phyloP scores from a whole-genome alignment of 2,797 vertebrate genomes.

The Nothura maculosa region DNA sequence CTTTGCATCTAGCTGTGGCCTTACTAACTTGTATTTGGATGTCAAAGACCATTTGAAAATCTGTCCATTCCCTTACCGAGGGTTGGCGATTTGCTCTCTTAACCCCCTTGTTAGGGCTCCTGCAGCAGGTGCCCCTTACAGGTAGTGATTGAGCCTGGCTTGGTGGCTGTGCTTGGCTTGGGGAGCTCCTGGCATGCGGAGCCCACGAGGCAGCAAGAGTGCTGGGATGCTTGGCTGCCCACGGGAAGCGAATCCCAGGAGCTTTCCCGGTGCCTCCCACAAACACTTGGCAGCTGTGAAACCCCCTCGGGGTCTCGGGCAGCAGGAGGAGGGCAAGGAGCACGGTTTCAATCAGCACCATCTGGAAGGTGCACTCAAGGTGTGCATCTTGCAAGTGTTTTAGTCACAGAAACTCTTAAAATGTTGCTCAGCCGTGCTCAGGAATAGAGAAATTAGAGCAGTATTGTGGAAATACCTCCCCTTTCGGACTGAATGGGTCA shows the following conservation, averaged over 20 bases:
- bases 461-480: neutral
- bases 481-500: neutral
- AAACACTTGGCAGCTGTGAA: no score
- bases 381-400: neutral
- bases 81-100: neutral
- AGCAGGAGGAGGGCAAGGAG: neutral
- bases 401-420: neutral
- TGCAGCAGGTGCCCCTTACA: fast-evolving
- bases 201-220: neutral
- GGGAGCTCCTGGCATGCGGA: fast-evolving
- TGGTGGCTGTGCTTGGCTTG: neutral
- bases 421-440: neutral
- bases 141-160: fast-evolving
- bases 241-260: fast-evolving
- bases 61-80: neutral
- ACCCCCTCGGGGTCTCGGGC: neutral
- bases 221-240: fast-evolving
- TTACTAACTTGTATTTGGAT: neutral
- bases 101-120: neutral
- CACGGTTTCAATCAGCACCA: neutral
- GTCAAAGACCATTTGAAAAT: neutral
- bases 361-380: neutral
- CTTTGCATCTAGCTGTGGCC: neutral
- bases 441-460: neutral
- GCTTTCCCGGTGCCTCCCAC: neutral